These are phyloP conservation scores for Hylaea fasciaria DNA, from an alignment of 2,888 invertebrate species.

Conservation along the genomic window DNA sequence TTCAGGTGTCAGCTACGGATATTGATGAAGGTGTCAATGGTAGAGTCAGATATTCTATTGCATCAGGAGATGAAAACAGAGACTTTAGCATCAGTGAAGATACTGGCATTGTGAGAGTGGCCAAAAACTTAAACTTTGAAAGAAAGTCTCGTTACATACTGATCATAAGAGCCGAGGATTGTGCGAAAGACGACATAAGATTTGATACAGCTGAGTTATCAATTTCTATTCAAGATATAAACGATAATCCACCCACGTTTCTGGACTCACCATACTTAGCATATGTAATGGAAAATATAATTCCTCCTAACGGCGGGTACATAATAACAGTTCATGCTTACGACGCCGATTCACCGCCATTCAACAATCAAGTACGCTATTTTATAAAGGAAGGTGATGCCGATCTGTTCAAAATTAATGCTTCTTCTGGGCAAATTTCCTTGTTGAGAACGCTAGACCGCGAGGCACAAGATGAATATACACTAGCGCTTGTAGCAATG, in stretches of 20 bases:
- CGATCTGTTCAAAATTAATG: constrained; percentile 95
- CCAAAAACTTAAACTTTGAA: constrained; percentile 97
- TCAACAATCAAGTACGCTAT: constrained; percentile 95
- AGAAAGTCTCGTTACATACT: constrained; percentile 93
- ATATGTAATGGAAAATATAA: constrained; percentile 96
- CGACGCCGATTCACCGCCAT: constrained; percentile 96
- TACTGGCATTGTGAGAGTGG: constrained; percentile 94
- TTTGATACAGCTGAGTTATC: constrained; percentile 92
- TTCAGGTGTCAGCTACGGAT: constrained; percentile 94
- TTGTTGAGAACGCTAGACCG: constrained; percentile 93
- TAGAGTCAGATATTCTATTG: constrained; percentile 95
- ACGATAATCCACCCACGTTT: constrained; percentile 97
- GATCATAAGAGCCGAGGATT: constrained; percentile 94
- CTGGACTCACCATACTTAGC: constrained; percentile 97
- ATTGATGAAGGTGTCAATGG: constrained; percentile 95
- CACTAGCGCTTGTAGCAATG: constrained; percentile 95
- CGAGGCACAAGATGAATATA: constrained; percentile 93
- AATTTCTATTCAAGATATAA: constrained; percentile 94
- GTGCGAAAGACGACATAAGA: constrained; percentile 89
- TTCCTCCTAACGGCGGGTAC: constrained; percentile 91
- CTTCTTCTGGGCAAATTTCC: constrained; percentile 95
- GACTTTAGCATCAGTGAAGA: constrained; percentile 97
- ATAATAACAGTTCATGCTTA: constrained; percentile 93
- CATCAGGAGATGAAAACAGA: constrained; percentile 94
- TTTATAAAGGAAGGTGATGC: constrained; percentile 97